Evolutionary conservation across 2,888 invertebrate species (phyloP).

Genomic region (Tetropium fuscum): DNA sequence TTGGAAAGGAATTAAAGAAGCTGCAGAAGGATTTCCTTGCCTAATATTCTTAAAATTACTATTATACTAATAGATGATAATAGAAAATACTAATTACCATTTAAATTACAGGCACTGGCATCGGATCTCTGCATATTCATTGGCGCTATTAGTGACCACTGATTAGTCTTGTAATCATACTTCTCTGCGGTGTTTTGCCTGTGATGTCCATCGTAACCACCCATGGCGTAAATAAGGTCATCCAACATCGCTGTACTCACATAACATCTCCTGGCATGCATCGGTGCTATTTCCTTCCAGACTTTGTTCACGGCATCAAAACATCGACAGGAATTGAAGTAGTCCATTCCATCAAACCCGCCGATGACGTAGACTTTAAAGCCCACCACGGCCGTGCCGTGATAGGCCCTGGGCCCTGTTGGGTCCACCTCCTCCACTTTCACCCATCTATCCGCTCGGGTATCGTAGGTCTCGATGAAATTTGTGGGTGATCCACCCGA

Average conservation of each 20-base stretch:
- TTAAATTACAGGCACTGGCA: slow-evolving; percentile 88
- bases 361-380: slow-evolving; percentile 90
- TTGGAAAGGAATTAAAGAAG: no score
- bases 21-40: no score
- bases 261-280: slow-evolving; percentile 90
- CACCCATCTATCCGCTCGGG: slow-evolving; percentile 91
- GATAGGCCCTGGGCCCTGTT: slow-evolving; percentile 89
- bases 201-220: slow-evolving; percentile 88
- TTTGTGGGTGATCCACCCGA: slow-evolving; percentile 80
- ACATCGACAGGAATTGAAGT: slow-evolving; percentile 66
- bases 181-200: slow-evolving; percentile 89
- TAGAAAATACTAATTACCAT: slow-evolving; percentile 69
- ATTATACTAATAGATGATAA: no score
- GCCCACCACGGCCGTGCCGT: slow-evolving; percentile 91
- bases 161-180: slow-evolving; percentile 86
- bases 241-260: slow-evolving; percentile 85
- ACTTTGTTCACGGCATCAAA: slow-evolving; percentile 87
- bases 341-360: slow-evolving; percentile 80
- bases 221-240: slow-evolving; percentile 87
- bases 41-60: no score
- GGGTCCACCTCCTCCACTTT: slow-evolving; percentile 84
- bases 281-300: slow-evolving; percentile 91
- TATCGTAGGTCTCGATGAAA: slow-evolving; percentile 90
- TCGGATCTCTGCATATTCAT: slow-evolving; percentile 93
- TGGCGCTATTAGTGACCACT: slow-evolving; percentile 88